Evolutionary conservation across 1,140 invertebrate species (phyloP).

Genomic region (Lasaia peninsularis): DNA sequence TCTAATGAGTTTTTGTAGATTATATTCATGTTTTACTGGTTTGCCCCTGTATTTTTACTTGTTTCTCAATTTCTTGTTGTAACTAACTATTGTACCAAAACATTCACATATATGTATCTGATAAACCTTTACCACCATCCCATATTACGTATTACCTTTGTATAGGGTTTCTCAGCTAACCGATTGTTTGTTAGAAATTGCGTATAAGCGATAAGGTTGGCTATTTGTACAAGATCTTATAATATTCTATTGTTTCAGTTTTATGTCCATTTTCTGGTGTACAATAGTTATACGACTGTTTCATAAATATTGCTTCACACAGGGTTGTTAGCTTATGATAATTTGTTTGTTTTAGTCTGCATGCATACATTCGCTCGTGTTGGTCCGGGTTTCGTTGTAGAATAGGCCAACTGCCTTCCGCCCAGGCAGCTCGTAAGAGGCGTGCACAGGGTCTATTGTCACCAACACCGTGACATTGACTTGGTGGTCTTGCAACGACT

Average conservation of each 20-base stretch:
- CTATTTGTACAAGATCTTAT: slow-evolving; percentile 6
- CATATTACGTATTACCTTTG: background rate
- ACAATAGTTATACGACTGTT: background rate
- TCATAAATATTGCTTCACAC: background rate
- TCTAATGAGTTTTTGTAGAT: no score
- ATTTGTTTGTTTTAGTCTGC: no score
- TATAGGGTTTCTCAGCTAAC: background rate
- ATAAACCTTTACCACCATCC: background rate
- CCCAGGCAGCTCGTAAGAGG: no score
- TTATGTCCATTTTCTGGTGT: background rate
- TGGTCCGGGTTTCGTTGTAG: no score
- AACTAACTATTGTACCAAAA: background rate
- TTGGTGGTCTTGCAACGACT: no score
- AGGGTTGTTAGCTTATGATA: no score
- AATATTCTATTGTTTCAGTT: background rate
- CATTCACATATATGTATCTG: background rate
- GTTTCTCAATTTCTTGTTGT: background rate
- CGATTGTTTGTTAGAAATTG: background rate
- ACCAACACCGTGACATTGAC: no score
- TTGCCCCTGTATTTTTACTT: no score
- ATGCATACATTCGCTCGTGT: no score
- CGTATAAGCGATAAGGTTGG: background rate
- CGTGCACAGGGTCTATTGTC: no score
- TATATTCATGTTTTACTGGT: no score
- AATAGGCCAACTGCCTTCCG: no score